phyloP scores from a whole-genome alignment of 2,797 vertebrate species.

The Dendrocincla tyrannina region DNA sequence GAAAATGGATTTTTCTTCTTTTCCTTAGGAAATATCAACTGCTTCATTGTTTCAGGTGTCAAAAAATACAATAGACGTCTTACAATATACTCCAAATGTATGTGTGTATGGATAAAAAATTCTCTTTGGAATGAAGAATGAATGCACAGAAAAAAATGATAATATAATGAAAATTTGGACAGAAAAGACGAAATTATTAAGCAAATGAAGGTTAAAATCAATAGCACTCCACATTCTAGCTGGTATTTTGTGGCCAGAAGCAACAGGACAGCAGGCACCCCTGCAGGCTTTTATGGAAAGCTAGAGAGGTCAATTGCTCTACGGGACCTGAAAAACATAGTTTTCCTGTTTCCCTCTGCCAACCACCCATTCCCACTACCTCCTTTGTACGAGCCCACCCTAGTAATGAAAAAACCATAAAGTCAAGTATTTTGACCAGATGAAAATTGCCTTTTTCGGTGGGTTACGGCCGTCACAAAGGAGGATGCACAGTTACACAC shows the following conservation, averaged over 20 bases:
- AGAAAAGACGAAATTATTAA: neutral
- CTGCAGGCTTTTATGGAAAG: neutral
- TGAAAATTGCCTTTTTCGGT: neutral
- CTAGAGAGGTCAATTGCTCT: neutral
- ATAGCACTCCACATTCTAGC: neutral
- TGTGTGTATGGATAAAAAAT: neutral
- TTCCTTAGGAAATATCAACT: neutral
- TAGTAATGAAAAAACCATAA: neutral
- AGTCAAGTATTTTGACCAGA: neutral
- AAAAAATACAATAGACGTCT: neutral
- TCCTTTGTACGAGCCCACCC: neutral
- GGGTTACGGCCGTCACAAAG: neutral
- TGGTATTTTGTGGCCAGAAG: neutral
- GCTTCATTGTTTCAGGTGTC: neutral
- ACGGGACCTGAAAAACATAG: neutral
- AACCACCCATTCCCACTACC: neutral
- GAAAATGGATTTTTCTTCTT: neutral
- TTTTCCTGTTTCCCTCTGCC: neutral
- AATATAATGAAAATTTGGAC: neutral
- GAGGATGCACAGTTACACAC: neutral
- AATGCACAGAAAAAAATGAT: neutral
- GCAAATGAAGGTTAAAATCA: neutral
- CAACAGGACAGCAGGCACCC: neutral
- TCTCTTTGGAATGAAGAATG: neutral
- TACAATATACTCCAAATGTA: rapidly evolving